phyloP scores from a whole-genome alignment of 2,797 vertebrate genomes.

The Cyclopterus lumpus region DNA sequence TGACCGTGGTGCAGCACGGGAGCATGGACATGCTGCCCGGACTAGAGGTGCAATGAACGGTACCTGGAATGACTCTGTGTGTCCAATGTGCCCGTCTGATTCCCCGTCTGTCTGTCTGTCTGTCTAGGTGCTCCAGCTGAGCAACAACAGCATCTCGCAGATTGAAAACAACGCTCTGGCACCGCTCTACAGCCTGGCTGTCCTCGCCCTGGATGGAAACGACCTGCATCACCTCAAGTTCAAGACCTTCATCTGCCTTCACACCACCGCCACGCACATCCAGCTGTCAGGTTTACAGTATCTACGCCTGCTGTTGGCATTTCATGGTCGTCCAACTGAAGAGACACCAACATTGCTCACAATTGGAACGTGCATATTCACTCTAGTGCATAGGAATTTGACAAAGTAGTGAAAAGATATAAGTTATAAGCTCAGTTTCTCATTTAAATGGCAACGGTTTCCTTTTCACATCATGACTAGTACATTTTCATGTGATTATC shows the following conservation, averaged over 20 bases:
- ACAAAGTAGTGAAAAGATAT: background rate
- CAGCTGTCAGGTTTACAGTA: conserved; percentile 72
- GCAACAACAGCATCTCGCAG: conserved; percentile 80
- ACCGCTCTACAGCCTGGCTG: conserved; percentile 74
- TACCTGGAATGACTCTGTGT: background rate
- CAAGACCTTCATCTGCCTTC: conserved; percentile 80
- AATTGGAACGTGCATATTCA: background rate
- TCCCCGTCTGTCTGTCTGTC: conserved; percentile 3
- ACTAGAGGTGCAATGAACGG: conserved; percentile 69
- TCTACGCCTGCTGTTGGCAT: background rate
- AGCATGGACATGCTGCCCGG: conserved; percentile 80
- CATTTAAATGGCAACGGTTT: background rate
- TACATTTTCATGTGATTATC: too few relatives aligned
- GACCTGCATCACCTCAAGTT: conserved; percentile 81
- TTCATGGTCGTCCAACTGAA: background rate
- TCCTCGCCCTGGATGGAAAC: conserved; percentile 79
- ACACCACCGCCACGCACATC: conserved; percentile 79
- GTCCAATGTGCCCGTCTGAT: background rate
- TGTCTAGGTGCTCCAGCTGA: conserved; percentile 77
- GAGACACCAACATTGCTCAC: background rate
- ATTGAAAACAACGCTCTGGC: conserved; percentile 79
- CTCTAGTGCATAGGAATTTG: background rate
- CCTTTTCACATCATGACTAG: too few relatives aligned
- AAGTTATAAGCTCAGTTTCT: background rate
- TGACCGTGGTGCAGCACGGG: conserved; percentile 70